A percentile compares a stretch with the other conserved stretches of the same genome.
Evolutionary conservation across 2,888 invertebrate genomes (phyloP).

Genomic region (Drosophila anomelani): DNA sequence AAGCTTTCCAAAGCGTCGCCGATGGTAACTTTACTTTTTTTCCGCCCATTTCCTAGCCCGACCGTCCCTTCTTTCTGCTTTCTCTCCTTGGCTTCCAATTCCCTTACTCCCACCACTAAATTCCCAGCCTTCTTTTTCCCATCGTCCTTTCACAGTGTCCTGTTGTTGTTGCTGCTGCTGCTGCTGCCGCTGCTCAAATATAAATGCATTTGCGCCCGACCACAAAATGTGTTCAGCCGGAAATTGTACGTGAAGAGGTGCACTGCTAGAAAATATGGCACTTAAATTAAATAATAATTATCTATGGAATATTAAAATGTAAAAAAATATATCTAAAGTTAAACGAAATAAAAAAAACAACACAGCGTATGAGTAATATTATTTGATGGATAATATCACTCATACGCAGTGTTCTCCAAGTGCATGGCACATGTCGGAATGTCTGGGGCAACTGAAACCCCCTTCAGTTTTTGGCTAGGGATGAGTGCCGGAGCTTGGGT

Average conservation of each 20-base stretch:
- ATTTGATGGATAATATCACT: background rate
- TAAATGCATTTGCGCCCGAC: slow-evolving; percentile 80
- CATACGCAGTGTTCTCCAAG: background rate
- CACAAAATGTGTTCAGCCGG: slow-evolving; percentile 83
- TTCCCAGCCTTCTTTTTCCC: slow-evolving; percentile 3
- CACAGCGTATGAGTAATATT: slow-evolving; percentile 2
- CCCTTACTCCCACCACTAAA: slow-evolving; percentile 3
- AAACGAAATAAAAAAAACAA: background rate
- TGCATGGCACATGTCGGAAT: slow-evolving; percentile 9
- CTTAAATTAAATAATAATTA: background rate
- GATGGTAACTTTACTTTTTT: slow-evolving; percentile 36
- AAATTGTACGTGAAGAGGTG: slow-evolving; percentile 79
- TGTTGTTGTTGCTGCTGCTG: slow-evolving; percentile 33
- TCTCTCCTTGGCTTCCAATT: slow-evolving; percentile 4
- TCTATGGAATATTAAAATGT: background rate
- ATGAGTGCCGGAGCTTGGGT: background rate
- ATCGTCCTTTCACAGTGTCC: slow-evolving; percentile 25
- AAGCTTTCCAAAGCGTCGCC: slow-evolving; percentile 70
- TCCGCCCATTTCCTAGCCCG: slow-evolving; percentile 7
- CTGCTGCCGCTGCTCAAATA: slow-evolving; percentile 68
- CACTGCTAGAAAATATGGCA: slow-evolving; percentile 28
- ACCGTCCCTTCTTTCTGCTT: background rate
- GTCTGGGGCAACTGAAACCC: slow-evolving; percentile 12
- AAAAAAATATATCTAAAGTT: background rate
- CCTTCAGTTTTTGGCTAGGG: slow-evolving; percentile 2